Evolutionary conservation across 2,888 invertebrate genomes (phyloP).

Genomic region (Spialia ferax): DNA sequence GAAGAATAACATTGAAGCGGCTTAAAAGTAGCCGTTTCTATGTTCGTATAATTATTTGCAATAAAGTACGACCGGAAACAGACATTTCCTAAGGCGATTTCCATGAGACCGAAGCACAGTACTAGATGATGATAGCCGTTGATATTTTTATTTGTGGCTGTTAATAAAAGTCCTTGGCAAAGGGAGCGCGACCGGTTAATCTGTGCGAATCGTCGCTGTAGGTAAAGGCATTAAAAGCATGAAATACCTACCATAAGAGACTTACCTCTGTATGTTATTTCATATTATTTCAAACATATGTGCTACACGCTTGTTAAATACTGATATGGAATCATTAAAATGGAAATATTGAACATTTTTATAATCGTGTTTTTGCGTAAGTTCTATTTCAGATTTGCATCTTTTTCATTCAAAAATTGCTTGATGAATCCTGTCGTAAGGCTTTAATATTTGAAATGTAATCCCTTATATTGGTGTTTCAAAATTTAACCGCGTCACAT

Average conservation of each 20-base stretch:
- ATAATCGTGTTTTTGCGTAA: too few species aligned
- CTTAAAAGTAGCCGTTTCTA: not conserved
- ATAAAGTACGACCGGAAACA: conserved; percentile 23
- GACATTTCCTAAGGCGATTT: conserved; percentile 15
- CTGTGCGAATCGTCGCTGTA: conserved; percentile 16
- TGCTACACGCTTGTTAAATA: not conserved
- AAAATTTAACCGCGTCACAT: not conserved
- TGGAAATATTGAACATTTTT: too few species aligned
- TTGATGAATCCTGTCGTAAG: too few species aligned
- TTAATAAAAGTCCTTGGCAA: conserved; percentile 18
- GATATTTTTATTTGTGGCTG: conserved; percentile 24
- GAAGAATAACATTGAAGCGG: too few species aligned
- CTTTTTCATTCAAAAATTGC: too few species aligned
- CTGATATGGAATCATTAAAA: too few species aligned
- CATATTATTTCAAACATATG: not conserved
- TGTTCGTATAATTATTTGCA: conserved; percentile 5
- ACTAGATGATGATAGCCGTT: conserved; percentile 18
- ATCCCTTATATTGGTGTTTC: not conserved
- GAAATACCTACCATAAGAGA: not conserved
- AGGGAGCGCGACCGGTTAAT: conserved; percentile 20
- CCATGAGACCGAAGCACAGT: not conserved
- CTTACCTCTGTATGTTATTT: not conserved
- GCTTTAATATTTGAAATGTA: too few species aligned
- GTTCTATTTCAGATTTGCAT: too few species aligned
- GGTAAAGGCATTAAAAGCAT: conserved; percentile 21